Evolutionary conservation across 1,140 invertebrate genomes (phyloP), one percentile per base, ranked within the genome.

Genomic region (Bombus pyrosoma): DNA sequence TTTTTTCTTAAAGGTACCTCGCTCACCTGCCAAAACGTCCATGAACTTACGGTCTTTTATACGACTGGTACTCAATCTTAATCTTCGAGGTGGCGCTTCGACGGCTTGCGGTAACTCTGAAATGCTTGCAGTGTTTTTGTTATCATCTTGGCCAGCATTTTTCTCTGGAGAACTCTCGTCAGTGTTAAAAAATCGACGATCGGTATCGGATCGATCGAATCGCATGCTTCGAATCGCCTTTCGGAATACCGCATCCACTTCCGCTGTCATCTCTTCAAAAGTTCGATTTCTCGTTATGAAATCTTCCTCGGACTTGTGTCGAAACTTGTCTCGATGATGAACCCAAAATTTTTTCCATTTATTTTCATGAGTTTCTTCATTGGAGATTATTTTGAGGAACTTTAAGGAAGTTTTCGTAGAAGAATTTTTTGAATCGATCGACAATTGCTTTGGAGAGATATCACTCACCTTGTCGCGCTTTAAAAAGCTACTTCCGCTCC

Each of bases 261-360:
- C 83, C 1, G n/a, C 6, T 1, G 25, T 66, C 4, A 43, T 22
- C 0, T 83, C 83, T 0, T 80, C 76, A 18, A 80, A 22, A 0
- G 82, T 47, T 8, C 41, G 34, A 15, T 47, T 71, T 25, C 15
- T 64, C 12, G 53, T 71, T 2, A 34, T 2, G 1, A 62, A 2
- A n/a, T 76, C 57, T 15, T 59, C 73, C 3, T 83, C 83, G 10
- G 12, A 5, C 18, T 71, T 83, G 1, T 77, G 71, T 37, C 59
- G 72, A 34, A 77, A 88, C 5, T 32, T 32, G 2, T 78, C 59
- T 5, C 73, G n/a, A 69, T 86, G 39, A 3, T n/a, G 64, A 2
- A 72, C 71, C 64, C 43, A 62, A 34, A 78, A 75, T 28, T 18
- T 78, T 34, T 68, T 62, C 75, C 64, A 79, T 12, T 47, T 88